These are phyloP conservation scores for Caenorhabditis inopinata DNA, from an alignment of 1,140 invertebrate genomes.

Conservation along the genomic window DNA sequence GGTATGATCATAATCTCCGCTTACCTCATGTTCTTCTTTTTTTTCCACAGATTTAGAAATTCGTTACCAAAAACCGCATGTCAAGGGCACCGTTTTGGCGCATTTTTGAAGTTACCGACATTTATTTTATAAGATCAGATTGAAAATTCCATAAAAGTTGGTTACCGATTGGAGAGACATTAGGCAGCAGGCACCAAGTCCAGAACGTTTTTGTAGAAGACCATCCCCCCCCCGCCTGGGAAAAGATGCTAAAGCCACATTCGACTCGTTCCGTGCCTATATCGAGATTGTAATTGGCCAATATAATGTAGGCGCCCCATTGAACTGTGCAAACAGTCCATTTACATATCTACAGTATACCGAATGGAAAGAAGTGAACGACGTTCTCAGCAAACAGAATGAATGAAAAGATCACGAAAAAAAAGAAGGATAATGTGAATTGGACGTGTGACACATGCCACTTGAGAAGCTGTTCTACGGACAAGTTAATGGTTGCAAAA, in stretches of 20 bases:
- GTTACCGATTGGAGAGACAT: no score
- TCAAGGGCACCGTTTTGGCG: constrained; percentile 15
- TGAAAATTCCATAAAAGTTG: constrained; percentile 12
- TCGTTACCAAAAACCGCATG: constrained; percentile 14
- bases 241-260: not conserved
- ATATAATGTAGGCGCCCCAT: not conserved
- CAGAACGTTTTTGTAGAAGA: no score
- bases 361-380: not conserved
- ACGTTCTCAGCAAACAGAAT: constrained; percentile 10
- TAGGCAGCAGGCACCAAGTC: no score
- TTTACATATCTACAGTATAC: constrained; percentile 23
- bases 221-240: no score
- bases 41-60: not conserved
- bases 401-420: not conserved
- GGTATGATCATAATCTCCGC: not conserved
- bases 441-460: constrained; percentile 15
- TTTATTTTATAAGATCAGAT: not conserved
- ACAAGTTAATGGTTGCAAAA: constrained; percentile 21
- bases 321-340: constrained; percentile 15
- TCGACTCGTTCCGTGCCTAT: not conserved
- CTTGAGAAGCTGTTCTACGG: not conserved
- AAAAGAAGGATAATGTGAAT: not conserved
- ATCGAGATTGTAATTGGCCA: not conserved
- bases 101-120: constrained; percentile 25
- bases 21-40: not conserved